Evolutionary conservation across 2,797 vertebrate species (phyloP), one percentile per base, ranked within the genome.

Genomic region (Crypturellus tataupa): DNA sequence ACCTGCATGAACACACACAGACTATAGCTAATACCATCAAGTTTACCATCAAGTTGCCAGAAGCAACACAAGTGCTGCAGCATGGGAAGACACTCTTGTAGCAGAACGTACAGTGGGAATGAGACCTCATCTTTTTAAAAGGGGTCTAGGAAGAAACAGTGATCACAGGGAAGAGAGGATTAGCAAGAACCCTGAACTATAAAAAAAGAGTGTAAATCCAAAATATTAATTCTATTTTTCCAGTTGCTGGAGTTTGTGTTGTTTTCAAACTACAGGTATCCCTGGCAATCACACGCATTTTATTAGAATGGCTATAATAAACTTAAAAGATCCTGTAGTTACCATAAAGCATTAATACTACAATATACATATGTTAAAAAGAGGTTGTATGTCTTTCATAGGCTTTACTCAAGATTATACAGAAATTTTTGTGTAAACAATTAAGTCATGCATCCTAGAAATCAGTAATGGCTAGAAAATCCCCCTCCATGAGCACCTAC

Each of bases 131-230:
- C 68, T 58, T 68, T 89, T 62, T 23, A 15, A 80, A 93, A 33
- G 0, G 6, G n/a, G 60, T 44, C 59, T 24, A 40, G 35, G 64
- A 84, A 95, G 23, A 89, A 86, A 73, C 21, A 37, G 27, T 8
- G 25, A 17, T 51, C 39, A 79, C 0, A 79, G 7, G 21, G 33
- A 76, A 87, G 7, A 47, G 5, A 85, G 40, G 40, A 60, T 44
- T 64, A 73, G 68, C 84, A 33, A 20, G 8, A 49, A 39, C 9
- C 27, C 49, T n/a, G 17, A 83, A 80, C 33, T 40, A 56, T 1
- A 42, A 25, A 55, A 77, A 37, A 15, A n/a, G 11, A 7, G 4
- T 14, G 1, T 16, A 40, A 0, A 0, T 40, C 42, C 42, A 60
- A 60, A 94, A 77, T 60, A 71, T 80, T 49, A 89, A 82, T 40